A percentile compares a stretch with the other conserved stretches of the same genome.
Conservation (phyloP, 2,888 invertebrate genomes). For the Ferrisia virgata region DNA sequence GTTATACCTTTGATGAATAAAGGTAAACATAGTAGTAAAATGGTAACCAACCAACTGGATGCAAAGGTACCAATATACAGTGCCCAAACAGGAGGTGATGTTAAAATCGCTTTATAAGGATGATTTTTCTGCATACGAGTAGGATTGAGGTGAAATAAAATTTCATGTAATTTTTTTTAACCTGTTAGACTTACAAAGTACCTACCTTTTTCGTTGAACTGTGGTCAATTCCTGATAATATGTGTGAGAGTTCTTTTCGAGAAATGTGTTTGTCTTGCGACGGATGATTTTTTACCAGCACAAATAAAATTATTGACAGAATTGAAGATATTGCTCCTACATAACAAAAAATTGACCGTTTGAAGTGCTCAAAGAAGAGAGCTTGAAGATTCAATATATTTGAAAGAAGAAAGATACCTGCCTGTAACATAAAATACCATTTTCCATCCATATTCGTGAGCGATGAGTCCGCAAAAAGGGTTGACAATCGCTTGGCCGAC, state of each 20-base stretch:
- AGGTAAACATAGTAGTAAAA: not conserved
- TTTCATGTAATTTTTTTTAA: not conserved
- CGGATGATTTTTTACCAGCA: not conserved
- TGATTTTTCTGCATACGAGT: not conserved
- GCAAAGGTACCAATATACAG: not conserved
- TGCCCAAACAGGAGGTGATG: slow-evolving; percentile 29
- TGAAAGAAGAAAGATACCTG: not conserved
- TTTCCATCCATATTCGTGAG: not conserved
- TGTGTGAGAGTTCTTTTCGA: not conserved
- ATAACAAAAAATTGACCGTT: no score
- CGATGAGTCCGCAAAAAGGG: not conserved
- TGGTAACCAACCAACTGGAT: not conserved
- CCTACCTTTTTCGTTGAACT: not conserved
- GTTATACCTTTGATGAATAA: slow-evolving; percentile 33
- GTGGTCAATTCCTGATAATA: not conserved
- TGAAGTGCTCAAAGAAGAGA: no score
- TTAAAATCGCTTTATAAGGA: not conserved
- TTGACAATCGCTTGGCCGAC: not conserved
- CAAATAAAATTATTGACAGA: not conserved
- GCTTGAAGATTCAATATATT: not conserved
- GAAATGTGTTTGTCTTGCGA: not conserved
- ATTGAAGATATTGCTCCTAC: not conserved
- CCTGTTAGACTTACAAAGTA: not conserved
- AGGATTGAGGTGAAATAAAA: not conserved
- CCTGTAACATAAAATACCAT: not conserved